Evolutionary conservation across 35 echinoderm and acorn worm species (phyloP).

Genomic region (Ophioderma brevispina): DNA sequence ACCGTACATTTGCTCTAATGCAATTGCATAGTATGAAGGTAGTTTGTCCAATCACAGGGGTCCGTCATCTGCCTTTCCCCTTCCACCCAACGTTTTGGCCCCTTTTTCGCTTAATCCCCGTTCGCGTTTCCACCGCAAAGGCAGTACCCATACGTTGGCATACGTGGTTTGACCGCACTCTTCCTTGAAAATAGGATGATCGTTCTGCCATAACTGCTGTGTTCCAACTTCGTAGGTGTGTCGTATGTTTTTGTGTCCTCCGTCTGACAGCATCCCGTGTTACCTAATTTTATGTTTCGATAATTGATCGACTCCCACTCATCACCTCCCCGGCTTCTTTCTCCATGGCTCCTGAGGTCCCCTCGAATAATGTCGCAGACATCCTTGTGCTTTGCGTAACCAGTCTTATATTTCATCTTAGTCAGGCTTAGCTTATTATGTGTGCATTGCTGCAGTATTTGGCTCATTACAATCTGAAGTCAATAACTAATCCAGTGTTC

Average conservation of each 20-base stretch:
- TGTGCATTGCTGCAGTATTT: background rate
- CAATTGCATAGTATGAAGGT: conserved; percentile 40
- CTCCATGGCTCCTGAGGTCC: conserved; percentile 51
- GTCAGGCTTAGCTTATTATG: background rate
- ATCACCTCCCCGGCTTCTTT: background rate
- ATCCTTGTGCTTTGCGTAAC: background rate
- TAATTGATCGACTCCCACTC: background rate
- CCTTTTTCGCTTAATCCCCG: background rate
- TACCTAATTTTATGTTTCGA: background rate
- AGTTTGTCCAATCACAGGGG: conserved; percentile 27
- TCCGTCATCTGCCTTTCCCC: conserved; percentile 5
- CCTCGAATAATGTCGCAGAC: conserved; percentile 30
- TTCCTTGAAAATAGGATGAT: conserved; percentile 21
- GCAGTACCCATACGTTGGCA: conserved; percentile 45
- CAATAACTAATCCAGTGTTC: background rate
- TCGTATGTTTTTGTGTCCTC: conserved; percentile 48
- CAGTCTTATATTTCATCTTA: background rate
- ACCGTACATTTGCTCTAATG: conserved; percentile 47
- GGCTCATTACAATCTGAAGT: background rate
- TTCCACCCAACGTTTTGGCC: conserved; percentile 10
- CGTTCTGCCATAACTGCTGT: conserved; percentile 23
- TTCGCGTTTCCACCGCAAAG: conserved; percentile 28
- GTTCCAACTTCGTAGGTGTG: background rate
- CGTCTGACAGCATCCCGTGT: conserved; percentile 47
- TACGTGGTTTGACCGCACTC: conserved; percentile 41